Base-by-base conservation (phyloP, 2,797 vertebrate species). In the Hydrolagus colliei region DNA sequence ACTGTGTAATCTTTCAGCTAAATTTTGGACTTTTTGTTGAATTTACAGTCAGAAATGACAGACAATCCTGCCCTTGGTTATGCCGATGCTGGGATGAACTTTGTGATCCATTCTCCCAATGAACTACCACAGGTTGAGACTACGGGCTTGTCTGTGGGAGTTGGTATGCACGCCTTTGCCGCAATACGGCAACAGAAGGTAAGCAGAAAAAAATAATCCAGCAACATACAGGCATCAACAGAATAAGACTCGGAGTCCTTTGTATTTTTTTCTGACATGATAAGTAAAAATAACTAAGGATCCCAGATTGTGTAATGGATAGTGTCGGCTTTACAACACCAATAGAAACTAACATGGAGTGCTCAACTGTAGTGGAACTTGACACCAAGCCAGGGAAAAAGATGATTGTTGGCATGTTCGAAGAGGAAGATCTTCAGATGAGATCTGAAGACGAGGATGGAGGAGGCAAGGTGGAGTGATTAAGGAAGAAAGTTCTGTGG, bases 171-270 rank as follows among this genome's bases (percentile, higher is more conserved):
- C 0, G 79, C 92, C 0, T 87, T 89, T 41, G 91, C 91, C 0
- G 87, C 92, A 0, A 93, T 95, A 72, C 87, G 87, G 18, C 92
- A 93, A 13, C 62, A 92, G 59, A 94, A 93, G 93, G 93, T 94
- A 90, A 91, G 87, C 61, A 3, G 6, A 9, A 59, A 61, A 52
- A 77, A 77, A 13, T 32, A n/a, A 10, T 20, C 20, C 52, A 41
- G 10, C 2, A 76, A 61, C 52, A 77, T 11, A 61, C 20, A 20
- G 75, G n/a, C 11, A 77, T 20, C 18, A n/a, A 20, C 52, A 61
- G 41, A 52, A 52, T 52, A 52, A 52, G 41, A n/a, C 20, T 61
- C 16, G 61, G 10, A 59, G n/a, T 61, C 8, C 75, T 77, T 77
- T 77, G 75, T 52, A n/a, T 4, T 11, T 77, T 61, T 77, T 10